A percentile compares a stretch with the other conserved stretches of the same genome.
Conservation (phyloP, 2,797 vertebrate genomes). For the Rousettus madagascariensis region DNA sequence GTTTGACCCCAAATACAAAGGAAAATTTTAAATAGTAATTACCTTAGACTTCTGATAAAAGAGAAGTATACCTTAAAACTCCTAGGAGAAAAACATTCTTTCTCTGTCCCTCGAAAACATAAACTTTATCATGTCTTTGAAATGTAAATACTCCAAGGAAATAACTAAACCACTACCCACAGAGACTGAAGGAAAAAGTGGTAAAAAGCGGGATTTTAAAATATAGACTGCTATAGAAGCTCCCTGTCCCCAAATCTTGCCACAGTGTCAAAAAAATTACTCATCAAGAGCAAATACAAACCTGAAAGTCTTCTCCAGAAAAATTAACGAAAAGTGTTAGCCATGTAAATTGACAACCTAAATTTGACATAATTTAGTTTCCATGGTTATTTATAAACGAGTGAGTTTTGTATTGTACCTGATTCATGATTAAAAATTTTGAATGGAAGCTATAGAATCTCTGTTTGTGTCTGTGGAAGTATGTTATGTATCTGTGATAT, state of each 20-base stretch:
- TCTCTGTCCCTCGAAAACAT: not conserved
- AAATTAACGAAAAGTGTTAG: not conserved
- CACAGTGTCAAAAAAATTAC: not conserved
- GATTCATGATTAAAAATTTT: not conserved
- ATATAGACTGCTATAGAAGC: not conserved
- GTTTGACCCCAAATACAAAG: not conserved
- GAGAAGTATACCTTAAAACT: not conserved
- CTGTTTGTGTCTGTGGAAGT: not conserved
- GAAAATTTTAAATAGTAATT: not conserved
- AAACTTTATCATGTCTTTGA: not conserved
- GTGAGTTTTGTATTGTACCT: not conserved
- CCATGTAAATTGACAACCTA: not conserved
- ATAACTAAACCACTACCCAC: not conserved
- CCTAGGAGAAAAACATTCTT: not conserved
- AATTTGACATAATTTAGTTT: not conserved
- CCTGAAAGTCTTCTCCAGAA: not conserved
- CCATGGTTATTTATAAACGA: not conserved
- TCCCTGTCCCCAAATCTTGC: not conserved
- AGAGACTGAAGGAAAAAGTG: not conserved
- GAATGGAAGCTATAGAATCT: not conserved
- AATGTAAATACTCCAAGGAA: not conserved
- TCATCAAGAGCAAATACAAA: not conserved
- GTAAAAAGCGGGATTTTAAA: not conserved
- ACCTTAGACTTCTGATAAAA: not conserved
- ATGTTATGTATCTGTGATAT: not conserved